Base-by-base conservation (phyloP, 2,888 invertebrate genomes). In the Listrodromus nycthemerus region DNA sequence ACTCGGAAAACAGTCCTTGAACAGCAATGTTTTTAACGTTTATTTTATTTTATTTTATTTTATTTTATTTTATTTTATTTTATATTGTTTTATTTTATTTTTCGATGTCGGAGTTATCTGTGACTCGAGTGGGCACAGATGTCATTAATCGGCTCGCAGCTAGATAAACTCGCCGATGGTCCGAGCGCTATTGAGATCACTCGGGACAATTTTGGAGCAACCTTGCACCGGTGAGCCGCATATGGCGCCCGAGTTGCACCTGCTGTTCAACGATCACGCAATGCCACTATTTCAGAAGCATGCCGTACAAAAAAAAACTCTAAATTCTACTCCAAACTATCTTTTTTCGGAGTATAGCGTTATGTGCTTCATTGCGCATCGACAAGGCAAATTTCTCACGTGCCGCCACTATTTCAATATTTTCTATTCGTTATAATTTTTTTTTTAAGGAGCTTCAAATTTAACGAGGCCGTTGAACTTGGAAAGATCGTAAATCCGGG, bases 171-270 rank as follows among this genome's bases (percentile, higher is more conserved):
- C 50, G 50, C 65, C 65, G 63, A 33, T 16, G 63, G 6, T 21
- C 33, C 30, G 10, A 48, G 48, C 33, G 55, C 75, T 69, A 88
- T 85, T 85, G 85, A 48, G 86, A 79, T 86, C 85, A 69, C 76
- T 73, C 83, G 80, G 84, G 83, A 77, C 88, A 86, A 86, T 87
- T 89, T 90, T 85, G 76, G 87, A 87, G 85, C 88, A 88, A 89
- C 90, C 90, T 90, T 89, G 89, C 78, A 86, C 88, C 86, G 88
- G 85, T 87, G 88, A 81, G 87, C 58, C 88, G 86, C 90, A 90
- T 90, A 90, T 90, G 90, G 90, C 78, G 69, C 30, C 70, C 24
- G 63, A 48, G 67, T 27, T 84, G 75, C 86, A 86, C 86, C 86
- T 86, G 86, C 76, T 77, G 50, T 61, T 66, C 58, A 37, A 69